A percentile compares a stretch with the other conserved stretches of the same genome.
These are phyloP conservation scores for Lasiommata megera DNA, from an alignment of 2,888 invertebrate genomes.

Conservation along the genomic window DNA sequence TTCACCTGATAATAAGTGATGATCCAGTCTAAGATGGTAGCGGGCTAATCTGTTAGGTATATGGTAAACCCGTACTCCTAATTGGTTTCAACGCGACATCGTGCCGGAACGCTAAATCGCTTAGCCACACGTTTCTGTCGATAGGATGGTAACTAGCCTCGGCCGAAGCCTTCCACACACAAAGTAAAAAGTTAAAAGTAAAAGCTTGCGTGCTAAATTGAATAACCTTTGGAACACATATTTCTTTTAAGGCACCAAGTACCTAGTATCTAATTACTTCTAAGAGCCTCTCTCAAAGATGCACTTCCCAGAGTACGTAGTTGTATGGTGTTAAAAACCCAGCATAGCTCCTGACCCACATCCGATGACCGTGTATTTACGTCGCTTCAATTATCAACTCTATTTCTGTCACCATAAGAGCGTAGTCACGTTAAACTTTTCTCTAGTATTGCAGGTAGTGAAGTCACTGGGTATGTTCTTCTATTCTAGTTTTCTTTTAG, in stretches of 20 bases:
- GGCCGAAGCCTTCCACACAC: too few species aligned
- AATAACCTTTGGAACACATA: slow-evolving; percentile 30
- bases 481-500: slow-evolving; percentile 4
- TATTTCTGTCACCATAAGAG: background rate
- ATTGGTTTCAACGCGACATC: too few species aligned
- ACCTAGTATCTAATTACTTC: slow-evolving; percentile 15
- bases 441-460: slow-evolving; percentile 6
- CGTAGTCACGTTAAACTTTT: background rate
- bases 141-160: too few species aligned
- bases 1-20: too few species aligned
- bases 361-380: slow-evolving; percentile 18
- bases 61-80: too few species aligned
- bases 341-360: slow-evolving; percentile 27
- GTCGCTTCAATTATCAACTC: slow-evolving; percentile 13
- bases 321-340: slow-evolving; percentile 18
- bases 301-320: slow-evolving; percentile 17
- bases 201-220: background rate
- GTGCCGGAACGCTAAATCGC: too few species aligned
- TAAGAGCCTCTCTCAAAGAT: slow-evolving; percentile 27
- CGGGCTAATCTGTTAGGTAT: too few species aligned
- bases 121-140: too few species aligned
- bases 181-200: too few species aligned
- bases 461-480: slow-evolving; percentile 4
- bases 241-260: background rate
- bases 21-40: too few species aligned